Percentiles rank a stretch among this genome's conserved stretches.
phyloP scores from a whole-genome alignment of 2,113 vertebrate genomes.

The Thamnaconus septentrionalis region DNA sequence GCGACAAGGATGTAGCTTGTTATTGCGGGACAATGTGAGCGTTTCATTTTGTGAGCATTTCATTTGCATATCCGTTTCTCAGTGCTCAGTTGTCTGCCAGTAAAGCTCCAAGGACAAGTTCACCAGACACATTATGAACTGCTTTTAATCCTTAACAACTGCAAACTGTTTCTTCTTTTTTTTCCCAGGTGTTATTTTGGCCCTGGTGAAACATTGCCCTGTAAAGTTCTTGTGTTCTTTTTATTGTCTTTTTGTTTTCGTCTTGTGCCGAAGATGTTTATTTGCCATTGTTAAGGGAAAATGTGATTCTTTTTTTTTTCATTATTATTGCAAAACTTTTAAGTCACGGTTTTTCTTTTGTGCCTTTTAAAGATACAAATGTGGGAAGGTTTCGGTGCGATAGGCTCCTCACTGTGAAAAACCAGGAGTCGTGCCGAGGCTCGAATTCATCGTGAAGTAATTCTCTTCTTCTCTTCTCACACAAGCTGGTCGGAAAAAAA shows the following conservation, averaged over 20 bases:
- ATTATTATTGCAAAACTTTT: no score
- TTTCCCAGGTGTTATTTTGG: slow-evolving; percentile 41
- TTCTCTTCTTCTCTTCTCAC: slow-evolving; percentile 6
- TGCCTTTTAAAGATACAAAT: slow-evolving; percentile 46
- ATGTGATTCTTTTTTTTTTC: no score
- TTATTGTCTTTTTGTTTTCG: no score
- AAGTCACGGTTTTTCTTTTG: slow-evolving; percentile 20
- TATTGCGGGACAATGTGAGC: slow-evolving; percentile 16
- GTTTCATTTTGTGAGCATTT: no score
- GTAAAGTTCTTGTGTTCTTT: not conserved
- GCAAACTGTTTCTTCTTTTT: not conserved
- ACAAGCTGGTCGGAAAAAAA: slow-evolving; percentile 6
- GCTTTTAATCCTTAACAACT: no score
- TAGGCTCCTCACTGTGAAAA: slow-evolving; percentile 26
- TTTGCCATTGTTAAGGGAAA: slow-evolving; percentile 1
- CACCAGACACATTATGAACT: no score
- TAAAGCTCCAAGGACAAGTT: no score
- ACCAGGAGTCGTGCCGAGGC: slow-evolving; percentile 19
- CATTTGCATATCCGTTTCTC: no score
- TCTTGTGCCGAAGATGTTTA: no score
- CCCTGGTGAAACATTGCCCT: slow-evolving; percentile 22
- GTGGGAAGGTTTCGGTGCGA: slow-evolving; percentile 16
- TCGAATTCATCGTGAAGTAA: slow-evolving; percentile 15
- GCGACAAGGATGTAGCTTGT: slow-evolving; percentile 23
- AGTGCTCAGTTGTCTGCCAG: no score